Percentiles rank a stretch among this genome's conserved stretches.
phyloP scores from a whole-genome alignment of 1,140 invertebrate genomes.

The Hyles vespertilio region DNA sequence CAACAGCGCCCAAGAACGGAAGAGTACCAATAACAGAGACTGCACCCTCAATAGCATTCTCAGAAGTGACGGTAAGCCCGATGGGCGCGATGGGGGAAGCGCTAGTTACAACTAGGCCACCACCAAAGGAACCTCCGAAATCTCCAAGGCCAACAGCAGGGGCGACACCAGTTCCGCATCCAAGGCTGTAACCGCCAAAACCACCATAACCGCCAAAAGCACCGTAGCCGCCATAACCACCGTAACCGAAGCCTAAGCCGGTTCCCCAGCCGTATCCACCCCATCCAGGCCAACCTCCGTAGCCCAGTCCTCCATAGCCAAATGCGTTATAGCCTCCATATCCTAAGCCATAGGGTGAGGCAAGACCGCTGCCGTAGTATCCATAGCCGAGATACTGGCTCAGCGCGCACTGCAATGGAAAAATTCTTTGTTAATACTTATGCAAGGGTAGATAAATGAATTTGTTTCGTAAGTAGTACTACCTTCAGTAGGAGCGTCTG shows the following conservation, averaged over 20 bases:
- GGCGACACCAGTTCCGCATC: not conserved
- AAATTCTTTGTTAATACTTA: not conserved
- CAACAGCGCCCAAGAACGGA: slow-evolving; percentile 38
- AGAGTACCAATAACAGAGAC: slow-evolving; percentile 29
- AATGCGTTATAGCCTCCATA: not conserved
- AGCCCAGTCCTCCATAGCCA: slow-evolving; percentile 10
- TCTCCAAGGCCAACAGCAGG: not conserved
- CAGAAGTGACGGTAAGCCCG: slow-evolving; percentile 34
- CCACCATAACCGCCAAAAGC: not conserved
- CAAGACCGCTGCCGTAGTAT: not conserved
- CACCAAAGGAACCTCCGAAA: slow-evolving; percentile 22
- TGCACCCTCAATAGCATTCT: slow-evolving; percentile 36
- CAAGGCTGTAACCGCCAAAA: not conserved
- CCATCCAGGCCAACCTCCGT: slow-evolving; percentile 1
- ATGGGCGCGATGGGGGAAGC: slow-evolving; percentile 27
- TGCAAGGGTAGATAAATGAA: no score
- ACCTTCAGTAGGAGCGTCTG: not conserved
- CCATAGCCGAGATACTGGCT: slow-evolving; percentile 5
- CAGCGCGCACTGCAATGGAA: slow-evolving; percentile 3
- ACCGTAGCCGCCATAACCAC: not conserved
- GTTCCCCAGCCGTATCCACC: slow-evolving; percentile 9
- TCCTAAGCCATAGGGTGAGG: not conserved
- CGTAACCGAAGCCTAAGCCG: slow-evolving; percentile 1
- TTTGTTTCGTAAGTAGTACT: no score
- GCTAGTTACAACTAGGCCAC: slow-evolving; percentile 31